Percentiles rank a stretch among this genome's conserved stretches.
These are phyloP conservation scores for Diploptera punctata DNA, from an alignment of 2,888 invertebrate species.

Conservation along the genomic window DNA sequence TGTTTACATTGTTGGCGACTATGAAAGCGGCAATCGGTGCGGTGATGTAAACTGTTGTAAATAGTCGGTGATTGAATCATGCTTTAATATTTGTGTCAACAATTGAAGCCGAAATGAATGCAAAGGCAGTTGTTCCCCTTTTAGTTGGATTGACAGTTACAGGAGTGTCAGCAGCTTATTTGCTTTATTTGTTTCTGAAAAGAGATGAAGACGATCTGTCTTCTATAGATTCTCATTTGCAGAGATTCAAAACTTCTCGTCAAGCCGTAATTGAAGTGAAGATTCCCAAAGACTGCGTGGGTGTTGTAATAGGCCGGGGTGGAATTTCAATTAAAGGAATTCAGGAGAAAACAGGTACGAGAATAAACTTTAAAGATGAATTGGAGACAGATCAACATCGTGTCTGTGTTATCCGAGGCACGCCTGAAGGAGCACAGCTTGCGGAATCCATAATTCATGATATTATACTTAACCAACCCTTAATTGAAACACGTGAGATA, in stretches of 20 bases:
- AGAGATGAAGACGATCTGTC: conserved; percentile 44
- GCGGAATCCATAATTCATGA: conserved; percentile 77
- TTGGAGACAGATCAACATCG: conserved; percentile 60
- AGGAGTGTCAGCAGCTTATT: conserved; percentile 10
- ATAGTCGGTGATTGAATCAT: too few relatives aligned
- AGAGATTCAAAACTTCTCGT: conserved; percentile 41
- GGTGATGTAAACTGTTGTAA: too few relatives aligned
- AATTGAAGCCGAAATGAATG: too few relatives aligned
- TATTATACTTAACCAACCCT: conserved; percentile 70
- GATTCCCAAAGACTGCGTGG: conserved; percentile 53
- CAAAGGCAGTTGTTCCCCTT: background rate
- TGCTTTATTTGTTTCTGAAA: conserved; percentile 17
- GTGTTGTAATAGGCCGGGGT: conserved; percentile 64
- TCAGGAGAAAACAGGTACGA: conserved; percentile 74
- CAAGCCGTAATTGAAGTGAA: conserved; percentile 44
- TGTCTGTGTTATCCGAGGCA: conserved; percentile 75
- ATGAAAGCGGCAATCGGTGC: too few relatives aligned
- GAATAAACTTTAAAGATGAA: conserved; percentile 58
- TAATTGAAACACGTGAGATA: conserved; percentile 70
- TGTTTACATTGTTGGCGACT: too few relatives aligned
- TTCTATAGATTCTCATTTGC: conserved; percentile 30
- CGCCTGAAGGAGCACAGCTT: conserved; percentile 66
- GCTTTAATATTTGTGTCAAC: too few relatives aligned
- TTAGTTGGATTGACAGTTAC: conserved; percentile 15
- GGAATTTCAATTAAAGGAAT: conserved; percentile 80